Percentiles rank a stretch among this genome's conserved stretches.
Evolutionary conservation across 2,888 invertebrate genomes (phyloP).

Genomic region (Drosophila prostipennis): DNA sequence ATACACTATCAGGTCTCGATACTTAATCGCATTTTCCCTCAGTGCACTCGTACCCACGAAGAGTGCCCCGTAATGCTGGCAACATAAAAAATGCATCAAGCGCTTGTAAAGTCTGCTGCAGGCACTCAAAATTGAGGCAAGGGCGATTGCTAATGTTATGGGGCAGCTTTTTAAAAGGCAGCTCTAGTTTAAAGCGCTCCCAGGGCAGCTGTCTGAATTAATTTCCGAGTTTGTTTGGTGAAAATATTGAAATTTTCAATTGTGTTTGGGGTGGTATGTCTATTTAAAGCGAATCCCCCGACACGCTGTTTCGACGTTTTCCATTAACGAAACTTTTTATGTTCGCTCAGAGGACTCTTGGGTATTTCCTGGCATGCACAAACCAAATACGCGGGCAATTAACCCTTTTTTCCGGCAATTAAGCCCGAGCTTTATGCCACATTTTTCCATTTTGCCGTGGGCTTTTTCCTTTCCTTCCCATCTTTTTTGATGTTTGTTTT

Average conservation of each 20-base stretch:
- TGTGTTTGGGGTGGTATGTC: slow-evolving; percentile 12
- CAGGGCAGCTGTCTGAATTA: slow-evolving; percentile 20
- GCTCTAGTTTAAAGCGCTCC: slow-evolving; percentile 16
- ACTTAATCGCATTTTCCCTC: neutral
- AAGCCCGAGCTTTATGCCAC: slow-evolving; percentile 36
- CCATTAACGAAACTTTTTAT: slow-evolving; percentile 39
- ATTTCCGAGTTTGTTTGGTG: slow-evolving; percentile 10
- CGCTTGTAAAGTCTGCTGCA: slow-evolving; percentile 49
- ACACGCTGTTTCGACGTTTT: slow-evolving; percentile 22
- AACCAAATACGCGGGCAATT: slow-evolving; percentile 50
- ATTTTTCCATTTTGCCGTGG: slow-evolving; percentile 31
- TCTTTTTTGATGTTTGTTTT: slow-evolving; percentile 31
- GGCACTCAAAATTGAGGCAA: slow-evolving; percentile 32
- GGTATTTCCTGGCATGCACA: slow-evolving; percentile 36
- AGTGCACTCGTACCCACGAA: slow-evolving; percentile 26
- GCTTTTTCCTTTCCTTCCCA: neutral
- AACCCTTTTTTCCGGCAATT: slow-evolving; percentile 52
- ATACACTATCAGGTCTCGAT: neutral
- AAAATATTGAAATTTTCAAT: slow-evolving; percentile 32
- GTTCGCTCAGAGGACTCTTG: slow-evolving; percentile 33
- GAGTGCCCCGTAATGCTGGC: slow-evolving; percentile 51
- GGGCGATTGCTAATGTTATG: slow-evolving; percentile 13
- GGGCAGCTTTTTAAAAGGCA: slow-evolving; percentile 10
- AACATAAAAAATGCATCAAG: slow-evolving; percentile 75
- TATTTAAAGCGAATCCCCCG: slow-evolving; percentile 16